Evolutionary conservation across 1,140 invertebrate genomes (phyloP).

Genomic region (Drosophila nigromelanica): DNA sequence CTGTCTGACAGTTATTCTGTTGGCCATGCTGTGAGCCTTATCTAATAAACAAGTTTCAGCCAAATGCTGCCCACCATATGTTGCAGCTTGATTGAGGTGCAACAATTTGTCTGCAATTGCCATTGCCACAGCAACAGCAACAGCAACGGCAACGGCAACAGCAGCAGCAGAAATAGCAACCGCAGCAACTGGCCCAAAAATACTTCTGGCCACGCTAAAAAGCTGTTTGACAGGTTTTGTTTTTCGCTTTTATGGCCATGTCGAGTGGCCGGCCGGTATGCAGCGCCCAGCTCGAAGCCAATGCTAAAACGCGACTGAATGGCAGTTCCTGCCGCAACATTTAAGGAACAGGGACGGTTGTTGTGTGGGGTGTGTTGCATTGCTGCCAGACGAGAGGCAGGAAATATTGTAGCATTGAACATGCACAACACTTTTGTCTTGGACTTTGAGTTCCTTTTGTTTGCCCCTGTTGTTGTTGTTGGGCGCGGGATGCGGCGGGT

Average conservation of each 20-base stretch:
- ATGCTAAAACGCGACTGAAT: slow-evolving; percentile 22
- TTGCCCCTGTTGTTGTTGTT: slow-evolving; percentile 15
- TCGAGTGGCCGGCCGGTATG: slow-evolving; percentile 59
- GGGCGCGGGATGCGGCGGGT: not conserved
- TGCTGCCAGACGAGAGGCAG: slow-evolving; percentile 16
- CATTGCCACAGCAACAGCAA: slow-evolving; percentile 41
- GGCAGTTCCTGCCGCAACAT: slow-evolving; percentile 23
- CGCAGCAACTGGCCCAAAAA: slow-evolving; percentile 59
- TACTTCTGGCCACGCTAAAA: slow-evolving; percentile 52
- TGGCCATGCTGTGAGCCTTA: slow-evolving; percentile 48
- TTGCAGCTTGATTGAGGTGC: slow-evolving; percentile 73
- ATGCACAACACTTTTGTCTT: slow-evolving; percentile 73
- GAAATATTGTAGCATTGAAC: slow-evolving; percentile 53
- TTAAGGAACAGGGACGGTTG: not conserved
- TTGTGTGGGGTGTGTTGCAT: not conserved
- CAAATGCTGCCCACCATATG: slow-evolving; percentile 31
- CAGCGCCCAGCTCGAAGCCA: slow-evolving; percentile 11
- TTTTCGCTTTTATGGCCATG: slow-evolving; percentile 35
- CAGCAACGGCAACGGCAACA: not conserved
- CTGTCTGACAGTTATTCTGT: slow-evolving; percentile 7
- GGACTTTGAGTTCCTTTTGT: slow-evolving; percentile 66
- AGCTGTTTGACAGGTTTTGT: slow-evolving; percentile 64
- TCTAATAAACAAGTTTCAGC: slow-evolving; percentile 75
- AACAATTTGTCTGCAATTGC: slow-evolving; percentile 77
- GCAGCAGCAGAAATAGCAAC: no score